Base-by-base conservation (phyloP, 2,797 vertebrate species). In the Hemibagrus guttatus region DNA sequence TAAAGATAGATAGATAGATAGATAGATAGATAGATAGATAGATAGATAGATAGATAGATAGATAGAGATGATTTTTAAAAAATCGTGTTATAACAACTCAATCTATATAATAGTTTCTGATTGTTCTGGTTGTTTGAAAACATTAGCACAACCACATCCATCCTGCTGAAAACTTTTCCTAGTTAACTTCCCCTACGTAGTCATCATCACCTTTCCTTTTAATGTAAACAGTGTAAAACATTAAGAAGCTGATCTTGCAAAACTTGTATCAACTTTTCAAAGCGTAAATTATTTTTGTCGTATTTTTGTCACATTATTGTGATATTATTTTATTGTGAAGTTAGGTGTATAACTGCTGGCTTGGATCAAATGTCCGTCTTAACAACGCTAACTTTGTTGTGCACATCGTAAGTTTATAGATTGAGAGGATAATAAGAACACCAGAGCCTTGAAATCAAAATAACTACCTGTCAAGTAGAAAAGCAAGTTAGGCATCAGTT, bases 381-480 rank as follows among this genome's bases (percentile, higher is more conserved):
- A 39, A 39, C 35, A 39, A 1, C 2, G 2, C n/a, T 31, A 68
- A 68, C 42, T 68, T 54, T 83, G 8, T 52, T 68, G 58, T 81
- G 58, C 11, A 63, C 4, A 21, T 14, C 54, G 13, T 68, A 68
- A 35, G n/a, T 68, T 66, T 21, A 81, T 17, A 66, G 61, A 17
- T 68, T 82, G 11, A 66, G 17, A 83, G 46, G 28, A 83, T 31
- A 56, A 69, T 54, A 83, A 83, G 49, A 35, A 54, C 49, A 69
- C n/a, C 17, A 83, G 28, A 69, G 81, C 49, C 28, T 69, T 6
- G 12, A 54, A 69, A 7, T 83, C 1, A 54, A 83, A 83, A 69
- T 69, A 69, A 54, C 81, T 54, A 82, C 81, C 81, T 82, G 81
- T 83, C 64, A 83, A 83, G 21, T 0, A 68, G 49, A 69, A 83